Evolutionary conservation across 2,113 vertebrate species (phyloP).

Genomic region (Rhea pennata): DNA sequence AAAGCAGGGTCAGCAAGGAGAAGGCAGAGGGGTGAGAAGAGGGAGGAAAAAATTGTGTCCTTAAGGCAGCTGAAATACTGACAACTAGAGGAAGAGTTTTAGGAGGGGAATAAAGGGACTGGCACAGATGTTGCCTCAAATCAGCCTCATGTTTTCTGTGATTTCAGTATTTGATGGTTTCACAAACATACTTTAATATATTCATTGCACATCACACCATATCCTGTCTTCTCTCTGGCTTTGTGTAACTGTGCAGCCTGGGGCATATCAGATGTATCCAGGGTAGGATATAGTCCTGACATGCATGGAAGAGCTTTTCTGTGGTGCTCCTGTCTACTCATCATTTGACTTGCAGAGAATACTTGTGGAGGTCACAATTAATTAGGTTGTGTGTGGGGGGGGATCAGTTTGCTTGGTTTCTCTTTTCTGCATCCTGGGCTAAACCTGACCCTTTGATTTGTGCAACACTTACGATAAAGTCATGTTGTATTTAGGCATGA

Average conservation of each 20-base stretch:
- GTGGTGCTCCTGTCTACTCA: not conserved
- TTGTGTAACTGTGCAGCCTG: not conserved
- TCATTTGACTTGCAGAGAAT: not conserved
- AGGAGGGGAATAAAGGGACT: not conserved
- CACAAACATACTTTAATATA: not conserved
- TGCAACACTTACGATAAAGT: not conserved
- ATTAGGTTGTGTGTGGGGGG: not conserved
- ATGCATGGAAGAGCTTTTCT: not conserved
- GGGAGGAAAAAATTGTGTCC: not conserved
- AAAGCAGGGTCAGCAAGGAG: conserved; percentile 13
- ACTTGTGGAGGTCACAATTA: not conserved
- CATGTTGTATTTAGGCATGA: not conserved
- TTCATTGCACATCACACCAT: not conserved
- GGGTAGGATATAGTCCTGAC: not conserved
- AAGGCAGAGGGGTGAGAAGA: not conserved
- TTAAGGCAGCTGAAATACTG: not conserved
- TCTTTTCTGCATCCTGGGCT: not conserved
- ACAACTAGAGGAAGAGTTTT: not conserved
- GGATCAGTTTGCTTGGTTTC: not conserved
- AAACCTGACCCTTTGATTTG: not conserved
- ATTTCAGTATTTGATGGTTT: not conserved
- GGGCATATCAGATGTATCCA: not conserved
- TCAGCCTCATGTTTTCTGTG: not conserved
- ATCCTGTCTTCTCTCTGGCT: not conserved
- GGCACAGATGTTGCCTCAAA: not conserved